A percentile compares a stretch with the other conserved stretches of the same genome.
phyloP scores from a whole-genome alignment of 2,113 vertebrate genomes.

The Rousettus leschenaultii region DNA sequence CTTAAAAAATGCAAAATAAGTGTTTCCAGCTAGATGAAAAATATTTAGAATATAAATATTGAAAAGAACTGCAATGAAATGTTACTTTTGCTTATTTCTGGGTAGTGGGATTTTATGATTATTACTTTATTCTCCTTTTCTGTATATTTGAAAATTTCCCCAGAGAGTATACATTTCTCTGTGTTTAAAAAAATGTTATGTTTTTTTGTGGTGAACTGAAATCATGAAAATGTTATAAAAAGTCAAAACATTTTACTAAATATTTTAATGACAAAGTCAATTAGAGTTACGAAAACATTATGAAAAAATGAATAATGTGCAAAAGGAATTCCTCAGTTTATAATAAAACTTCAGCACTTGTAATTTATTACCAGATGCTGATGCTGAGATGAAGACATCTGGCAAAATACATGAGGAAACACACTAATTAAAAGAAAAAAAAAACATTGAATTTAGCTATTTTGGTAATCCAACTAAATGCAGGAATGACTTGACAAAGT shows the following conservation, averaged over 20 bases:
- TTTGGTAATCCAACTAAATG: constrained; percentile 17
- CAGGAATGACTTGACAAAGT: not conserved
- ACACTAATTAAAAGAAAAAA: not conserved
- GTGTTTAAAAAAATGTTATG: not conserved
- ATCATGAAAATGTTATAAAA: not conserved
- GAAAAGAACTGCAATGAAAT: not conserved
- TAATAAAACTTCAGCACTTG: constrained; percentile 18
- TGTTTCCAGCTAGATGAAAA: not conserved
- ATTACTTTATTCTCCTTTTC: not conserved
- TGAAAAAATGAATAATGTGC: not conserved
- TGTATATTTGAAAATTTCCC: not conserved
- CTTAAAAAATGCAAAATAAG: not conserved
- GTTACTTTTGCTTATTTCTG: not conserved
- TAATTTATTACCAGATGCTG: not conserved
- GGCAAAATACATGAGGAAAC: not conserved
- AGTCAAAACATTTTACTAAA: not conserved
- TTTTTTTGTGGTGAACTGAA: not conserved
- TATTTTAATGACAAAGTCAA: constrained; percentile 21
- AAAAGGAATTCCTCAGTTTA: not conserved
- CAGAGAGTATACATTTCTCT: not conserved
- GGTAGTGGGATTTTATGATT: not conserved
- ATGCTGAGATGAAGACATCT: not conserved
- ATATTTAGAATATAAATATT: not conserved
- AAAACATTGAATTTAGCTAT: not conserved
- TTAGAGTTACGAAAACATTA: not conserved